Percentiles rank a stretch among this genome's conserved stretches.
These are phyloP conservation scores for Netelia inedita DNA, from an alignment of 2,888 invertebrate species.

Conservation along the genomic window DNA sequence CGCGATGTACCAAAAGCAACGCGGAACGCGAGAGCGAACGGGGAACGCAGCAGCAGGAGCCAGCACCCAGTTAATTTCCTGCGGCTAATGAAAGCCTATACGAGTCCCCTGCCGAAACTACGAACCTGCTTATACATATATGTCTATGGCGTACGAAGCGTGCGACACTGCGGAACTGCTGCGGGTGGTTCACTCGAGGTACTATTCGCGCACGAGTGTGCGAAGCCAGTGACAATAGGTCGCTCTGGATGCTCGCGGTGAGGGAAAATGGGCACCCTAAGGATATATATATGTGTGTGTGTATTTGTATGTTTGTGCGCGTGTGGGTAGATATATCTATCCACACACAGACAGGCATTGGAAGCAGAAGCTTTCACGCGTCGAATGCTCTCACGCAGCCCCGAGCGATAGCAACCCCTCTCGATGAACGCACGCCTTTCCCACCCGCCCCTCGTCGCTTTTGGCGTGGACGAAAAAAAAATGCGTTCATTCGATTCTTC, in stretches of 20 bases:
- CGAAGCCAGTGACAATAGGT: conserved; percentile 60
- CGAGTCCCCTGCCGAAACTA: conserved; percentile 59
- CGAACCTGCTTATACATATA: conserved; percentile 51
- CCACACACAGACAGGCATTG: conserved; percentile 4
- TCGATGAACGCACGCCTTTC: conserved; percentile 37
- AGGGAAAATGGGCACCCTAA: conserved; percentile 28
- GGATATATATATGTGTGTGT: conserved; percentile 17
- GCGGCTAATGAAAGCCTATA: conserved; percentile 83
- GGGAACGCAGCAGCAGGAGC: conserved; percentile 45
- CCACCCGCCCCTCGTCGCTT: conserved; percentile 12
- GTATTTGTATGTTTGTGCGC: conserved; percentile 10
- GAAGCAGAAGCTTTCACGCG: conserved; percentile 52
- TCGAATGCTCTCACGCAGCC: conserved; percentile 64
- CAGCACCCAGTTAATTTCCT: conserved; percentile 83
- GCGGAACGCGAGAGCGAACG: conserved; percentile 44
- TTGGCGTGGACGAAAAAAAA: conserved; percentile 38
- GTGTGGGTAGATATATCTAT: conserved; percentile 13
- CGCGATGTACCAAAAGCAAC: conserved; percentile 39
- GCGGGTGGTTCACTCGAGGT: conserved; percentile 43
- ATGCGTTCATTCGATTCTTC: conserved; percentile 65
- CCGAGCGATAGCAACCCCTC: conserved; percentile 59
- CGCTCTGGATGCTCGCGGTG: conserved; percentile 41
- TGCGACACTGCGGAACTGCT: conserved; percentile 55
- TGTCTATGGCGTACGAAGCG: conserved; percentile 27
- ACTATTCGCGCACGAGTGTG: conserved; percentile 41